These are phyloP conservation scores for Phyllopteryx taeniolatus DNA, from an alignment of 2,113 vertebrate species.

Conservation along the genomic window DNA sequence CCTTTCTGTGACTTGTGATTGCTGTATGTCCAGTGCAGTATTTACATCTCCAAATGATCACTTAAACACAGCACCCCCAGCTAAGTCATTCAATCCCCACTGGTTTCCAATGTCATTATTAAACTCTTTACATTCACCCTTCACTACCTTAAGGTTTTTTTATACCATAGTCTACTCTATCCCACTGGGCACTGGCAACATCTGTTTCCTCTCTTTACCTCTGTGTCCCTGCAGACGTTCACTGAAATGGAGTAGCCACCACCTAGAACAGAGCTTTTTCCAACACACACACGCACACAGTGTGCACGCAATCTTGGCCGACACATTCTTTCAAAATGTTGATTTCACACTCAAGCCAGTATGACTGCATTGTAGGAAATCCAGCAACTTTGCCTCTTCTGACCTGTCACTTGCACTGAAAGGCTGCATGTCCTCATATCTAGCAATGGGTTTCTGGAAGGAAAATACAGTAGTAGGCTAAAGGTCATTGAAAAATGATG, in stretches of 20 bases:
- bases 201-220: constrained; percentile 62
- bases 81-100: constrained; percentile 32
- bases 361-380: constrained; percentile 22
- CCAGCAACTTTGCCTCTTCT: constrained; percentile 27
- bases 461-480: constrained; percentile 65
- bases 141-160: constrained; percentile 56
- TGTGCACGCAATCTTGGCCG: constrained; percentile 33
- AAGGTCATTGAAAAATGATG: constrained; percentile 63
- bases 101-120: constrained; percentile 49
- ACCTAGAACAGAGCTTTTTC: constrained; percentile 23
- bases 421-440: constrained; percentile 29
- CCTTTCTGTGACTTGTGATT: not conserved
- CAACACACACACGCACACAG: not conserved
- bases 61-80: constrained; percentile 17
- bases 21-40: not conserved
- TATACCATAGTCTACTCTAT: constrained; percentile 46
- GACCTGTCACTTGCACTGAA: constrained; percentile 8
- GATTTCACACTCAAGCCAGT: constrained; percentile 25
- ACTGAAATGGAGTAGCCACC: constrained; percentile 37
- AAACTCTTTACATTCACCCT: constrained; percentile 56
- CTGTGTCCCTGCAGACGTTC: constrained; percentile 44
- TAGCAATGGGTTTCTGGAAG: constrained; percentile 27
- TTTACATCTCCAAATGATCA: constrained; percentile 5
- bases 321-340: constrained; percentile 32
- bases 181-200: constrained; percentile 53